These are phyloP conservation scores for Synanceia verrucosa DNA, from an alignment of 2,797 vertebrate species.

Conservation along the genomic window DNA sequence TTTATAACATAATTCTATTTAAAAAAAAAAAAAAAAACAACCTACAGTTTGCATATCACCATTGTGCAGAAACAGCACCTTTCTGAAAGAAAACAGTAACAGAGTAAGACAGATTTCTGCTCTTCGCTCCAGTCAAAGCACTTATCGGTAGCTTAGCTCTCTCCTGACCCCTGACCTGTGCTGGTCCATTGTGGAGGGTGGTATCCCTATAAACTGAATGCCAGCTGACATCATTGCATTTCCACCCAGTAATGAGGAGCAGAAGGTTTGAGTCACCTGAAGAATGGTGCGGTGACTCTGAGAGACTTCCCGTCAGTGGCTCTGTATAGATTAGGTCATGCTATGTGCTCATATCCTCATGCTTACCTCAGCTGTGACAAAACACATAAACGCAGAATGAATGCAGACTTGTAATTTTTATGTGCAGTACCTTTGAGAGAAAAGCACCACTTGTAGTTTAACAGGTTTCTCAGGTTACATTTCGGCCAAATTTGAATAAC, in stretches of 20 bases:
- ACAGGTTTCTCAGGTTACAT: background rate
- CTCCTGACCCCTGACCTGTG: constrained; percentile 27
- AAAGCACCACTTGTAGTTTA: background rate
- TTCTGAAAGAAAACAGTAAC: background rate
- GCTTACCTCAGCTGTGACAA: background rate
- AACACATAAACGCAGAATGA: background rate
- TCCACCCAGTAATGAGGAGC: constrained; percentile 30
- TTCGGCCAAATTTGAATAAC: constrained; percentile 33
- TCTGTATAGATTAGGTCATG: constrained; percentile 35
- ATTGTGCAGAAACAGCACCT: background rate
- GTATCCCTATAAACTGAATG: background rate
- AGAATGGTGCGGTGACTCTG: constrained; percentile 31
- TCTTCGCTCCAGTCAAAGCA: background rate
- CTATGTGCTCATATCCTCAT: background rate
- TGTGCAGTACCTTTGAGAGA: background rate
- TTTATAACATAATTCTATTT: background rate
- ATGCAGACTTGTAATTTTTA: background rate
- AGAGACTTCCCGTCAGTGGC: constrained; percentile 15
- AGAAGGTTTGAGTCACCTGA: constrained; percentile 38
- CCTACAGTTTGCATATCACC: background rate
- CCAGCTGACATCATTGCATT: constrained; percentile 25
- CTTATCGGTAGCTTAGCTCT: background rate
- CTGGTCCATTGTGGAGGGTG: background rate
- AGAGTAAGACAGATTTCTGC: background rate
- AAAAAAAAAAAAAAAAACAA: background rate